These are phyloP conservation scores for Gymnobelideus leadbeateri DNA, from an alignment of 2,113 vertebrate species.

Conservation along the genomic window DNA sequence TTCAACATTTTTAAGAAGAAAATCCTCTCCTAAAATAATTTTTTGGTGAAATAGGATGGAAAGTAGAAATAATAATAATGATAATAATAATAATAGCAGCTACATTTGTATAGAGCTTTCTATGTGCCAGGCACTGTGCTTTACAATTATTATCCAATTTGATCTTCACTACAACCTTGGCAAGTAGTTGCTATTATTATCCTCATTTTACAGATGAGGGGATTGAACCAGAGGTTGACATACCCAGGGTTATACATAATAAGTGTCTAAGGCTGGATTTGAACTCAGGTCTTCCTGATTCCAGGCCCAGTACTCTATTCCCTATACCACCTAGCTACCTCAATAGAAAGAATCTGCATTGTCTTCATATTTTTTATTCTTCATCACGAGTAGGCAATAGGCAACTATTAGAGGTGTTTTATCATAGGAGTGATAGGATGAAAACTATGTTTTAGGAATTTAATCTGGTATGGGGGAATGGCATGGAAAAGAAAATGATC, in stretches of 20 bases:
- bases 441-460: neutral
- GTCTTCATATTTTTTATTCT: neutral
- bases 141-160: no score
- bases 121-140: neutral
- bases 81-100: neutral
- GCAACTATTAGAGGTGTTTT: neutral
- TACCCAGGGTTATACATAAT: neutral
- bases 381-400: neutral
- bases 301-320: neutral
- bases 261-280: neutral
- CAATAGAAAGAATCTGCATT: neutral
- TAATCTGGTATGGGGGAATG: neutral
- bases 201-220: neutral
- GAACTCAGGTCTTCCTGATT: neutral
- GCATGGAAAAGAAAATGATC: neutral
- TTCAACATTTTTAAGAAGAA: neutral
- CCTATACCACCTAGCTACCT: neutral
- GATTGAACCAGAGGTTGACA: neutral
- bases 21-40: neutral
- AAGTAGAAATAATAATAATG: neutral
- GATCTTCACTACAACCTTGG: neutral
- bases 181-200: neutral
- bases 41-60: neutral
- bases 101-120: neutral
- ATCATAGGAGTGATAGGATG: neutral